Percentiles rank a stretch among this genome's conserved stretches.
Conservation (phyloP, 2,888 invertebrate species). For the Lasioglossum figueresi region DNA sequence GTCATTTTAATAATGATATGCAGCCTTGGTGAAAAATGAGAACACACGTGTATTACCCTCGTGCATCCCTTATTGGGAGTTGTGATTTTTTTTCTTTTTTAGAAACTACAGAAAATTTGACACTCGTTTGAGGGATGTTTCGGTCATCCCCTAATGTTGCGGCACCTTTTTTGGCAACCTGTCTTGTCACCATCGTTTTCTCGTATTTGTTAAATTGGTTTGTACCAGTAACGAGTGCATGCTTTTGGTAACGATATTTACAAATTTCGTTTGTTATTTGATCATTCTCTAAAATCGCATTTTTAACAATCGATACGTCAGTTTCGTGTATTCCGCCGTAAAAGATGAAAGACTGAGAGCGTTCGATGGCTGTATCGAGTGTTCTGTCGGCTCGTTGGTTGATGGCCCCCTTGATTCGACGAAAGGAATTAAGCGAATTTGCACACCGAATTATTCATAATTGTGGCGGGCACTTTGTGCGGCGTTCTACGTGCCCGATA, state of each 20-base stretch:
- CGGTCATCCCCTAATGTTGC: not conserved
- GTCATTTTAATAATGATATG: not conserved
- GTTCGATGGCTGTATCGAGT: conserved; percentile 24
- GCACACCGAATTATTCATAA: conserved; percentile 81
- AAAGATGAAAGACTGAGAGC: conserved; percentile 36
- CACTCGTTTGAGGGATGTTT: not conserved
- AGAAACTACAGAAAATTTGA: not conserved
- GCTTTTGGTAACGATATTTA: not conserved
- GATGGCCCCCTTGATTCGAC: conserved; percentile 48
- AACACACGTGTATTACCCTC: not conserved
- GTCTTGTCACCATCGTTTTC: not conserved
- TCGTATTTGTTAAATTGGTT: not conserved
- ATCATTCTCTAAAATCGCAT: not conserved
- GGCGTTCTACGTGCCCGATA: conserved; percentile 59
- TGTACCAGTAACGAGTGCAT: not conserved
- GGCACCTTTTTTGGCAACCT: not conserved
- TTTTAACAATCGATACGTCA: not conserved
- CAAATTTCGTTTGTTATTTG: not conserved
- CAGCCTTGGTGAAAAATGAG: not conserved
- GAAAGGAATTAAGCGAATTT: conserved; percentile 79
- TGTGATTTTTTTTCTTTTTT: not conserved
- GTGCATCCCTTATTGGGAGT: not conserved
- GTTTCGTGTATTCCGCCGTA: not conserved
- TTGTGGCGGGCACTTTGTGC: conserved; percentile 76
- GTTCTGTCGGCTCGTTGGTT: conserved; percentile 34